Conservation (phyloP, 1,140 invertebrate genomes). For the Bombus balteatus region DNA sequence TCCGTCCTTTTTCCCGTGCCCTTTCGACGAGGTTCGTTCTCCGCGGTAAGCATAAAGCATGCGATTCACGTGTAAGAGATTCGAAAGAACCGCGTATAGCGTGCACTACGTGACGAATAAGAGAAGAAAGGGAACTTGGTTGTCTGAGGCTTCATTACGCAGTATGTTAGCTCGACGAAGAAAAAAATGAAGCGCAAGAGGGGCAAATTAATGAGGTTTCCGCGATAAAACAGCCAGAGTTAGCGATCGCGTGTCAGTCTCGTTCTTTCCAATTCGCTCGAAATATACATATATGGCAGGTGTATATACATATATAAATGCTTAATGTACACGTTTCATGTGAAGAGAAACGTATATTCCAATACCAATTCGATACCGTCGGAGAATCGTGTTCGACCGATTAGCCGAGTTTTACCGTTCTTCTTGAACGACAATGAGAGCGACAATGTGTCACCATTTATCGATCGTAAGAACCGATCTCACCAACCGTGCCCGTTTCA, state of each 20-base stretch:
- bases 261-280: neutral
- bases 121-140: conserved; percentile 19
- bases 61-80: conserved; percentile 52
- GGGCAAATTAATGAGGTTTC: conserved; percentile 13
- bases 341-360: neutral
- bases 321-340: no score
- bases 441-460: neutral
- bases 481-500: no score
- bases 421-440: neutral
- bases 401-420: neutral
- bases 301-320: neutral
- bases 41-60: conserved; percentile 33
- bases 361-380: no score
- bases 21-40: conserved; percentile 37
- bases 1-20: conserved; percentile 9
- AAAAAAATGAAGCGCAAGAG: neutral
- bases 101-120: conserved; percentile 44
- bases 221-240: conserved; percentile 1
- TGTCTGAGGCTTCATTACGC: conserved; percentile 46
- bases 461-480: neutral
- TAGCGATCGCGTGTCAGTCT: neutral
- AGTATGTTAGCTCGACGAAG: neutral
- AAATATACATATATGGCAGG: no score
- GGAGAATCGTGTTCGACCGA: neutral
- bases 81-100: conserved; percentile 23